Conservation (phyloP, 2,113 vertebrate genomes). For the Nerophis ophidion region DNA sequence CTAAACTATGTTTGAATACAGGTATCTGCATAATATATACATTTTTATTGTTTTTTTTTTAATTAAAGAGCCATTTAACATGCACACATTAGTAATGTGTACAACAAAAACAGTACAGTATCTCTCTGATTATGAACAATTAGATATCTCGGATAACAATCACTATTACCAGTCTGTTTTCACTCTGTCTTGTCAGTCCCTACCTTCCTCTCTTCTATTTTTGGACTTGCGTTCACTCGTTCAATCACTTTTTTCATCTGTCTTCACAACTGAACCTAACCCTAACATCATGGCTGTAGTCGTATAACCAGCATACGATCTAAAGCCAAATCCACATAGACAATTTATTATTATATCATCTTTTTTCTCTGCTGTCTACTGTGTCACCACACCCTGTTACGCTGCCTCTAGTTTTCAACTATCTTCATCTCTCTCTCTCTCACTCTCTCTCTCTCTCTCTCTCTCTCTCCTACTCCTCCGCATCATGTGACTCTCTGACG, state of each 20-base stretch:
- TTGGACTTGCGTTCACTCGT: constrained; percentile 11
- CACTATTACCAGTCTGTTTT: constrained; percentile 23
- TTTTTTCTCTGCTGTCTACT: constrained; percentile 18
- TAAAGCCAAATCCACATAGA: not conserved
- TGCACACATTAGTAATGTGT: not conserved
- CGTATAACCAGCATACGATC: not conserved
- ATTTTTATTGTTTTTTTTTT: no score
- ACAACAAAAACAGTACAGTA: not conserved
- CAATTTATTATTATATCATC: constrained; percentile 14
- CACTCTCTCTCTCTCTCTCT: no score
- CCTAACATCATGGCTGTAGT: constrained; percentile 2
- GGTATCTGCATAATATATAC: no score
- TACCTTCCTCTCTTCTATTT: constrained; percentile 22
- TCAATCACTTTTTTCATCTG: constrained; percentile 9
- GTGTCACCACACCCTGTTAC: constrained; percentile 29
- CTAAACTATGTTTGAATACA: no score
- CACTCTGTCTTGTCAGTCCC: not conserved
- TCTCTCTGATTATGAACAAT: constrained; percentile 11
- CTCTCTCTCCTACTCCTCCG: constrained; percentile 50
- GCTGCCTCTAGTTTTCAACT: constrained; percentile 8
- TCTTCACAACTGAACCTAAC: not conserved
- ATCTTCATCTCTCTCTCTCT: constrained; percentile 10
- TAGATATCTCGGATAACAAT: not conserved
- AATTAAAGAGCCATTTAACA: no score
- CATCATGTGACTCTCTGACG: constrained; percentile 72